A percentile compares a stretch with the other conserved stretches of the same genome.
Conservation (phyloP, 2,113 vertebrate genomes). For the Dryoscopus gambensis region DNA sequence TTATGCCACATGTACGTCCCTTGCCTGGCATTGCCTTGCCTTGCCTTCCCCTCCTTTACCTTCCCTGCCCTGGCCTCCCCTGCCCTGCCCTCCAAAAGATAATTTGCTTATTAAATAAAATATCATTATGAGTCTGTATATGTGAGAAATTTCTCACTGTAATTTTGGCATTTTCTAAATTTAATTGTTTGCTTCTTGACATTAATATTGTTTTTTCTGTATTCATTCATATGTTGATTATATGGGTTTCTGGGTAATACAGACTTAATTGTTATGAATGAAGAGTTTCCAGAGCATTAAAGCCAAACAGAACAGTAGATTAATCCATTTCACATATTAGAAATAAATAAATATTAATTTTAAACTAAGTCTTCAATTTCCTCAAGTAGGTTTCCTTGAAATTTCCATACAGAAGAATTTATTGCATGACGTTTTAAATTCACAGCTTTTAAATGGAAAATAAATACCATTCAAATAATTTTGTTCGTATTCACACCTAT, state of each 20-base stretch:
- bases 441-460: background rate
- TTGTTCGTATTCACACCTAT: background rate
- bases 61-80: background rate
- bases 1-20: background rate
- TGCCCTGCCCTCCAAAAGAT: fast-evolving
- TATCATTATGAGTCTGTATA: background rate
- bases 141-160: background rate
- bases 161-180: background rate
- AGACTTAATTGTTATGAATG: background rate
- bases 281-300: background rate
- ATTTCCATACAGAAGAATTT: background rate
- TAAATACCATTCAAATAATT: background rate
- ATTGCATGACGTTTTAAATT: background rate
- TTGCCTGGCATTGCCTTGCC: background rate
- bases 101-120: background rate
- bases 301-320: background rate
- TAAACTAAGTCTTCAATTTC: background rate
- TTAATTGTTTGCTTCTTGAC: background rate
- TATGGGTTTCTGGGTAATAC: background rate
- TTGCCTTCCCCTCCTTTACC: background rate
- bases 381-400: background rate
- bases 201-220: background rate
- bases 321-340: background rate
- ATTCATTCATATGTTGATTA: background rate
- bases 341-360: background rate